Conservation (phyloP, 1,140 invertebrate genomes). For the Bicyclus anynana region DNA sequence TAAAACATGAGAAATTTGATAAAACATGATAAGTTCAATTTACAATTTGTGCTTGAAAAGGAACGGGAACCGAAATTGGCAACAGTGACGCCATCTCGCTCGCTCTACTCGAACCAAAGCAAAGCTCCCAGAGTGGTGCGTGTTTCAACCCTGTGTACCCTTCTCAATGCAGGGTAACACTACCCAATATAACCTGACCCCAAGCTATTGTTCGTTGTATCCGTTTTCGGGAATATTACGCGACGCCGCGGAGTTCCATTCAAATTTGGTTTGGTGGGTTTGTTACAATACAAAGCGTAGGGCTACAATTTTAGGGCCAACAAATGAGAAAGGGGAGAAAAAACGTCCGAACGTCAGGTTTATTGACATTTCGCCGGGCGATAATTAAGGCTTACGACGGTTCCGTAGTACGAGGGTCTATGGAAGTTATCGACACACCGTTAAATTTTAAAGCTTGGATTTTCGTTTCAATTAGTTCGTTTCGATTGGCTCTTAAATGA, state of each 20-base stretch:
- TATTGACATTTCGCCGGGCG: slow-evolving; percentile 67
- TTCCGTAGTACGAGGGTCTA: slow-evolving; percentile 36
- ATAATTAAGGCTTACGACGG: slow-evolving; percentile 66
- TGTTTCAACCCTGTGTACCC: slow-evolving; percentile 51
- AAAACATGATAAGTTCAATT: background rate
- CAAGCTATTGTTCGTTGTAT: slow-evolving; percentile 17
- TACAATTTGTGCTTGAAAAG: slow-evolving; percentile 29
- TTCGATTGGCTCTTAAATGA: slow-evolving; percentile 35
- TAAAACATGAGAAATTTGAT: too few relatives aligned
- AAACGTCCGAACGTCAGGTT: slow-evolving; percentile 59
- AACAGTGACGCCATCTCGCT: slow-evolving; percentile 41
- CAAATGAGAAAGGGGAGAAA: slow-evolving; percentile 69
- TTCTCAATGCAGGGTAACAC: slow-evolving; percentile 46
- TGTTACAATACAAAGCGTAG: slow-evolving; percentile 29
- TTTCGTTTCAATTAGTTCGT: slow-evolving; percentile 56
- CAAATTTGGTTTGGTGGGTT: slow-evolving; percentile 29
- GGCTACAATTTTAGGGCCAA: slow-evolving; percentile 63
- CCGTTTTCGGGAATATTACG: slow-evolving; percentile 12
- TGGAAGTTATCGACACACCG: slow-evolving; percentile 51
- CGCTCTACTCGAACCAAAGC: slow-evolving; percentile 35
- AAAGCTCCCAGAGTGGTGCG: slow-evolving; percentile 45
- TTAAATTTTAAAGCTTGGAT: slow-evolving; percentile 57
- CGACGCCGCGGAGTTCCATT: slow-evolving; percentile 18
- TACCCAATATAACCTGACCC: slow-evolving; percentile 40
- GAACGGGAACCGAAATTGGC: slow-evolving; percentile 28